Base-by-base conservation (phyloP, 2,797 vertebrate species). In the Morelia viridis region DNA sequence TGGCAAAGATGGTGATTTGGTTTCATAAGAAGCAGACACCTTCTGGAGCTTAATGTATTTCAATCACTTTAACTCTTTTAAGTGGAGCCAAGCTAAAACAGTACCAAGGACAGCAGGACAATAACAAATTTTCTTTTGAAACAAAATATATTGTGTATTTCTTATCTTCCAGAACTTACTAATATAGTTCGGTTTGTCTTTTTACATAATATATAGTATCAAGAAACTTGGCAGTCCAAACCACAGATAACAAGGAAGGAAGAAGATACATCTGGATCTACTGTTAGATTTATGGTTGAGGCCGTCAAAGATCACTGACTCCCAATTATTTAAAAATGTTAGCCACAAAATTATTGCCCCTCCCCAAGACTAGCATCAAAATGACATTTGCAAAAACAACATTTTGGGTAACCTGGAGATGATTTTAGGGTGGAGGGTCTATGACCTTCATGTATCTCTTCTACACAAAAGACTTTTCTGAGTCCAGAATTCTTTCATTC, bases 41-140 rank as follows among this genome's bases (percentile, higher is more conserved):
- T 95, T 83, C 92, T 93, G 91, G 94, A 94, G 95, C 94, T 96
- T 91, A 95, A 92, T 95, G 94, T 89, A 91, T 94, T 93, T 96
- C 95, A 96, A 96, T 96, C 93, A 94, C 94, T 96, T 96, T 96
- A 96, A 96, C 96, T 94, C 94, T 96, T 95, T 57, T 57, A 96
- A 95, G 94, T 92, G 93, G 95, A 96, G 96, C 95, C 95, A 96
- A 91, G 92, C 95, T 92, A 95, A 96, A 96, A 93, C 95, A 96
- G 96, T 94, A 96, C 93, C 93, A 94, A 94, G 93, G 94, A 95
- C 95, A 96, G 94, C 95, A 94, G 95, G 95, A 97, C 95, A 94
- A 96, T 96, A 95, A 94, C 93, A 87, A 94, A 95, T 96, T 96
- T 96, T 90, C 95, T 97, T 98, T 98, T 97, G 97, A 97, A 98